phyloP scores from a whole-genome alignment of 2,113 vertebrate species.

The Acinonyx jubatus region DNA sequence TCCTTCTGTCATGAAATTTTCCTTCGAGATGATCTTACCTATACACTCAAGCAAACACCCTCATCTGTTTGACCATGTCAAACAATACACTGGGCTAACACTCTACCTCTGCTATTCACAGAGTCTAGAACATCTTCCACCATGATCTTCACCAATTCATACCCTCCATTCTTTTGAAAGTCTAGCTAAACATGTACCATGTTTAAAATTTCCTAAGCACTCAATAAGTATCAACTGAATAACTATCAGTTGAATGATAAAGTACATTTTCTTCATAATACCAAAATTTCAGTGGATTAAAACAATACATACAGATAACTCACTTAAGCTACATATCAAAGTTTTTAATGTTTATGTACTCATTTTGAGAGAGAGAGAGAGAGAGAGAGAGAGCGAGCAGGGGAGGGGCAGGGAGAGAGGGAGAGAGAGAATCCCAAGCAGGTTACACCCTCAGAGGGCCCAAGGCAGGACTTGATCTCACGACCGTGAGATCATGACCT shows the following conservation, averaged over 20 bases:
- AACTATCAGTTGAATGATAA: background rate
- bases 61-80: fast-evolving
- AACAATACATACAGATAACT: background rate
- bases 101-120: background rate
- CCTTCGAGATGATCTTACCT: background rate
- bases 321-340: background rate
- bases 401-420: too few relatives aligned
- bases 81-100: too few relatives aligned
- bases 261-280: background rate
- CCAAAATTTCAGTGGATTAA: background rate
- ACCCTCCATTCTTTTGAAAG: background rate
- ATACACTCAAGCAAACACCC: background rate
- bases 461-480: too few relatives aligned
- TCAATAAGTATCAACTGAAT: background rate
- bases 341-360: background rate
- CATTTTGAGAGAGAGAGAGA: too few relatives aligned
- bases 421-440: too few relatives aligned
- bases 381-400: too few relatives aligned
- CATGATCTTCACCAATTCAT: background rate
- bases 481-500: too few relatives aligned
- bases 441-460: too few relatives aligned
- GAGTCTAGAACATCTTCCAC: background rate
- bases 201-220: background rate
- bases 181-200: background rate
- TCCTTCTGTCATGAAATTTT: background rate